phyloP scores from a whole-genome alignment of 2,113 vertebrate genomes.

The Cynocephalus volans region DNA sequence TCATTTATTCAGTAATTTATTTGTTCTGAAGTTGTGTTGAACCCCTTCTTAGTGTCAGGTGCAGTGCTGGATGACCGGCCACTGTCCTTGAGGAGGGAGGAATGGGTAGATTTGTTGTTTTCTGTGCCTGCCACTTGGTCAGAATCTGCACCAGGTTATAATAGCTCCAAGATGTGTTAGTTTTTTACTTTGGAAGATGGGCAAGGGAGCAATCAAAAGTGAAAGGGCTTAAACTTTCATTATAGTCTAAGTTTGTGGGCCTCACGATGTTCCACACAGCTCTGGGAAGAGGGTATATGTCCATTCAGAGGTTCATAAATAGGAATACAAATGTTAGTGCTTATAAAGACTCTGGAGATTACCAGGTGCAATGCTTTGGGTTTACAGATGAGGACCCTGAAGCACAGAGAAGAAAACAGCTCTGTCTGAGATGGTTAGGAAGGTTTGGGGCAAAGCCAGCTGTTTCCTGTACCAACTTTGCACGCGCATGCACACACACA shows the following conservation, averaged over 20 bases:
- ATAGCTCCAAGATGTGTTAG: neutral
- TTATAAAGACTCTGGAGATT: neutral
- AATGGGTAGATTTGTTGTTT: neutral
- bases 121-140: neutral
- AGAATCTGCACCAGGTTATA: neutral
- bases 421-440: neutral
- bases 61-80: neutral
- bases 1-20: neutral
- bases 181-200: conserved; percentile 8
- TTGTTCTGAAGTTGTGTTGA: neutral
- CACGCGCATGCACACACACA: neutral
- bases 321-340: neutral
- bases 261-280: neutral
- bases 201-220: neutral
- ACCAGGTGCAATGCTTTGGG: neutral
- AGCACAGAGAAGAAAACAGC: neutral
- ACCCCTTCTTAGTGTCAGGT: neutral
- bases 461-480: neutral
- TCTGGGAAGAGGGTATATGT: neutral
- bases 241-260: neutral
- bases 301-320: neutral
- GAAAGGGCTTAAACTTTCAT: neutral
- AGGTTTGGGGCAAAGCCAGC: neutral
- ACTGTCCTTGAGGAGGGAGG: neutral
- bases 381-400: neutral